Percentiles rank a stretch among this genome's conserved stretches.
phyloP scores from a whole-genome alignment of 2,888 invertebrate species.

The Temnothorax unifasciatus region DNA sequence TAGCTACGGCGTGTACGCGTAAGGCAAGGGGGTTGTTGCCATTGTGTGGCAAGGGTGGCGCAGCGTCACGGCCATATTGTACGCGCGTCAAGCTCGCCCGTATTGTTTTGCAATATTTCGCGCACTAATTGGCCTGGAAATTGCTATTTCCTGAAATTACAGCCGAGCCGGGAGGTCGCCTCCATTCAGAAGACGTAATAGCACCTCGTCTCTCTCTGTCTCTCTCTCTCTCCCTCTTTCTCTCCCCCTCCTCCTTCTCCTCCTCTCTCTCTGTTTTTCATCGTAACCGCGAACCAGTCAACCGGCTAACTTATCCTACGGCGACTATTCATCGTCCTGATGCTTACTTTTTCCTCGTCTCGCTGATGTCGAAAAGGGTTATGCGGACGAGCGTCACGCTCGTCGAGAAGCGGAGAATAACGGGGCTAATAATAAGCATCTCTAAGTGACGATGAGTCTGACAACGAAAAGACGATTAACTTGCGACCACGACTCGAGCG shows the following conservation, averaged over 20 bases:
- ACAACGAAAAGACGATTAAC: conserved; percentile 38
- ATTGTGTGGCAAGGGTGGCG: conserved; percentile 33
- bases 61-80: conserved; percentile 72
- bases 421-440: conserved; percentile 8
- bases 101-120: conserved; percentile 83
- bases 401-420: not conserved
- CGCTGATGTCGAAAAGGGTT: conserved; percentile 1
- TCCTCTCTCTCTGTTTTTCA: not conserved
- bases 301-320: not conserved
- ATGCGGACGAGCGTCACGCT: not conserved
- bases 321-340: not conserved
- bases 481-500: not conserved
- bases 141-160: conserved; percentile 81
- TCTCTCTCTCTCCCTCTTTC: not conserved
- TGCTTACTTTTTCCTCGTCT: conserved; percentile 22
- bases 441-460: not conserved
- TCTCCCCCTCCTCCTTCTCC: not conserved
- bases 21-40: conserved; percentile 29
- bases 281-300: conserved; percentile 28
- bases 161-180: conserved; percentile 64
- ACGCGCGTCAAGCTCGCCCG: conserved; percentile 74
- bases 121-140: conserved; percentile 83
- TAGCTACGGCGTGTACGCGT: conserved; percentile 5
- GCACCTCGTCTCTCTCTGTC: conserved; percentile 46
- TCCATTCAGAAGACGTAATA: conserved; percentile 69